Evolutionary conservation across 2,113 vertebrate species (phyloP).

Genomic region (Caloenas nicobarica): DNA sequence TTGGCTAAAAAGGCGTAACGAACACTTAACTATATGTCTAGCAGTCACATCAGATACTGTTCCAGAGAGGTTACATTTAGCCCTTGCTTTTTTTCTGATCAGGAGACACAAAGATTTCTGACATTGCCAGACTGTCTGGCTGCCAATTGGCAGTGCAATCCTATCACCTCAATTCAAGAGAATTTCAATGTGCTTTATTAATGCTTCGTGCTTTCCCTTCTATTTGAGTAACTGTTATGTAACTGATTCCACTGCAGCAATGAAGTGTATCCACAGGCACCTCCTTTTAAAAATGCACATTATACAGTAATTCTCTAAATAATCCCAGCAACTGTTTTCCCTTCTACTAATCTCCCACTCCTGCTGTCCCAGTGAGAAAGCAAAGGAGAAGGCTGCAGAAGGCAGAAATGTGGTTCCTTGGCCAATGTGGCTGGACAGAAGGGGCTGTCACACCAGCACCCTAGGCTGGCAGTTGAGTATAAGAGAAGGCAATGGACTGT

Average conservation of each 20-base stretch:
- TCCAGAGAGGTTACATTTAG: background rate
- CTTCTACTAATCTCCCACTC: background rate
- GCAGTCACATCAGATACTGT: background rate
- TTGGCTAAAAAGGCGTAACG: background rate
- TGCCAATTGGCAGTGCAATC: background rate
- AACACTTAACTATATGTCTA: background rate
- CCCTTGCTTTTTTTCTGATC: background rate
- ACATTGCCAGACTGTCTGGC: background rate
- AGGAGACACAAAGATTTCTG: background rate
- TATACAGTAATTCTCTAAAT: background rate
- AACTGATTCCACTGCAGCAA: background rate
- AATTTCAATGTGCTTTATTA: background rate
- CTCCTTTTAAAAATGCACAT: background rate
- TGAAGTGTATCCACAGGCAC: background rate
- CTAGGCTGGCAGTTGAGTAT: background rate
- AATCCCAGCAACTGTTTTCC: background rate
- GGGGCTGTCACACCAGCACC: background rate
- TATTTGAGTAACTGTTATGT: background rate
- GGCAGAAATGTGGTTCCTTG: background rate
- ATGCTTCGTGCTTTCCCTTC: background rate
- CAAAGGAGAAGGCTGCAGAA: background rate
- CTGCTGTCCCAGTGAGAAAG: background rate
- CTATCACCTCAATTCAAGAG: background rate
- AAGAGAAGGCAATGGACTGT: background rate
- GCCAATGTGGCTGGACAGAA: accelerated